Evolutionary conservation across 2,797 vertebrate species (phyloP), one percentile per base, ranked within the genome.

Genomic region (Botia almorhae): DNA sequence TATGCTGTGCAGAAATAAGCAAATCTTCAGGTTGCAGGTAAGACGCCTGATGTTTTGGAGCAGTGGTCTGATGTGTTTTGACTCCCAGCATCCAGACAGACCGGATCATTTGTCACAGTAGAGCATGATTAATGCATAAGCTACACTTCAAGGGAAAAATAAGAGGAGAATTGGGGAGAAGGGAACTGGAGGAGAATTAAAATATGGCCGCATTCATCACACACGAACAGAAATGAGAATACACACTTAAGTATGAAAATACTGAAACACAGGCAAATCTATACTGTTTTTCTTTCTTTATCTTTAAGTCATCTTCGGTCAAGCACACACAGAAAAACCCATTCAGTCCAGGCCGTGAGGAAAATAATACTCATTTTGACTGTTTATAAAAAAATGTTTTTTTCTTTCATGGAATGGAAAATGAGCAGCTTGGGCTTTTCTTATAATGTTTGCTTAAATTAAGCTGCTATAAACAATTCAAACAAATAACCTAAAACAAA

Each of bases 21-120:
- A 21, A 75, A 53, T 75, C 48, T 64, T 65, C 53, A 53, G 13
- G 48, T 76, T 36, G 61, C 61, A 61, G 56, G 70, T 68, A 43
- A 51, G 29, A 39, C 43, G 14, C 26, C 21, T 68, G 29, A 29
- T 29, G 29, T 78, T 53, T 63, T 13, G 26, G 13, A 16, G 68
- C 14, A 75, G 11, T 67, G 76, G 29, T 69, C 53, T 72, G 55
- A 53, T 21, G 13, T 50, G 50, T 4, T 65, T 36, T 26, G 48
- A 74, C 43, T 63, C 29, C 23, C 36, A 14, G 60, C 70, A 70
- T 55, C 17, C 50, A 50, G 51, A 46, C 51, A 19, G 39, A 39
- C 26, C 58, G 61, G 56, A 65, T 58, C 72, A 78, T 81, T 76
- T 48, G 81, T 86, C 78, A 81, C 68, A 39, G 68, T 61, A 70